Percentiles rank a stretch among this genome's conserved stretches.
These are phyloP conservation scores for Pseudochaenichthys georgianus DNA, from an alignment of 2,797 vertebrate species.

Conservation along the genomic window DNA sequence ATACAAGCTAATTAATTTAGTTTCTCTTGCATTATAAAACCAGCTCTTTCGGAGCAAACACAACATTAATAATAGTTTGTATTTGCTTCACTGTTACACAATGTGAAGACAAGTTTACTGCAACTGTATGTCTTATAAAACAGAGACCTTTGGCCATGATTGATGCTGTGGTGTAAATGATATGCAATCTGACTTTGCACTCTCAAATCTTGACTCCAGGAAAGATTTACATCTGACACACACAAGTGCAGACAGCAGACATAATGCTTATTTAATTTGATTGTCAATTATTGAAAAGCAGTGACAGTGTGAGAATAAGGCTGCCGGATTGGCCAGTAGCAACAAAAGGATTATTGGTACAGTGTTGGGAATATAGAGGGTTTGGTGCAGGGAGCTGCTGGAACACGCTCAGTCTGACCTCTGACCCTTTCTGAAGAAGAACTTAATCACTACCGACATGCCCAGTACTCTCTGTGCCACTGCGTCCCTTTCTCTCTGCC, in stretches of 20 bases:
- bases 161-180: slow-evolving; percentile 14
- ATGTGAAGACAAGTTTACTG: slow-evolving; percentile 3
- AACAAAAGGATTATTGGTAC: slow-evolving; percentile 25
- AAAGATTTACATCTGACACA: background rate
- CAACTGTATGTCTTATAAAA: slow-evolving; percentile 3
- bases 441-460: slow-evolving; percentile 71
- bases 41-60: background rate
- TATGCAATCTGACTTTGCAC: slow-evolving; percentile 3
- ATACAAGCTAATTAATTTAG: background rate
- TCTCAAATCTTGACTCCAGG: slow-evolving; percentile 14
- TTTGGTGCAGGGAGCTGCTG: slow-evolving; percentile 38
- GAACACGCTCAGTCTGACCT: slow-evolving; percentile 56
- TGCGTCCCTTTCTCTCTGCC: slow-evolving; percentile 41
- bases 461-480: slow-evolving; percentile 64
- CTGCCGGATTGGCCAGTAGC: slow-evolving; percentile 12
- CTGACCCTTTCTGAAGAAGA: slow-evolving; percentile 63
- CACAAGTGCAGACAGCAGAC: background rate
- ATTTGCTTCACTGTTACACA: background rate
- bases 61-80: background rate
- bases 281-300: slow-evolving; percentile 21
- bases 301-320: slow-evolving; percentile 33
- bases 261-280: slow-evolving; percentile 25
- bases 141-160: background rate
- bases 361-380: slow-evolving; percentile 36
- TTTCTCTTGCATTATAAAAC: background rate